A percentile compares a stretch with the other conserved stretches of the same genome.
phyloP scores from a whole-genome alignment of 2,113 vertebrate genomes.

The Neolamprologus fasciatus region DNA sequence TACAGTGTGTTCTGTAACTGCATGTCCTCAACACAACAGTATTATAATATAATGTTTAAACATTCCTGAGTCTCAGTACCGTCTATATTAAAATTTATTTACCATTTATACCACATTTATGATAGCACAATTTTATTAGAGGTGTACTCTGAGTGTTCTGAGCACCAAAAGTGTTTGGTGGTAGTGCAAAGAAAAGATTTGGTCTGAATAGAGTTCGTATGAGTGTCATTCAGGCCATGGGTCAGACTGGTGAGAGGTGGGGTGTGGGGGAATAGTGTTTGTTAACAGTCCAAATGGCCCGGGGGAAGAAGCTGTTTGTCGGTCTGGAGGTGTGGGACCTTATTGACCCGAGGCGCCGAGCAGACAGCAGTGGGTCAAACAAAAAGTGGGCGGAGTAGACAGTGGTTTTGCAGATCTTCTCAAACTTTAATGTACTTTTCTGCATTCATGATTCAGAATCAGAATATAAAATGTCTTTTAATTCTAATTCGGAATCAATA shows the following conservation, averaged over 20 bases:
- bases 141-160: not conserved
- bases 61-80: not conserved
- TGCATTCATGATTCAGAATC: not conserved
- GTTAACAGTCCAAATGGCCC: not conserved
- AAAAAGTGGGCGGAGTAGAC: not conserved
- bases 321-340: not conserved
- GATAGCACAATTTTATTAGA: not conserved
- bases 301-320: not conserved
- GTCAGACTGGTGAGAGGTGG: not conserved
- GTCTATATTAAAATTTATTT: not conserved
- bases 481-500: not conserved
- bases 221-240: not conserved
- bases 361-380: not conserved
- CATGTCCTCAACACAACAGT: not conserved
- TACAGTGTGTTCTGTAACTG: not conserved
- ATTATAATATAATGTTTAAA: not conserved
- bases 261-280: not conserved
- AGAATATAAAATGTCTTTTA: not conserved
- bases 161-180: not conserved
- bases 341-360: rapidly evolving
- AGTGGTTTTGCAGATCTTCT: not conserved
- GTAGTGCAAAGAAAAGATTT: not conserved
- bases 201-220: not conserved
- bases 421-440: not conserved
- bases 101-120: not conserved